Conservation (phyloP, 2,113 vertebrate species). For the Sturnira hondurensis region DNA sequence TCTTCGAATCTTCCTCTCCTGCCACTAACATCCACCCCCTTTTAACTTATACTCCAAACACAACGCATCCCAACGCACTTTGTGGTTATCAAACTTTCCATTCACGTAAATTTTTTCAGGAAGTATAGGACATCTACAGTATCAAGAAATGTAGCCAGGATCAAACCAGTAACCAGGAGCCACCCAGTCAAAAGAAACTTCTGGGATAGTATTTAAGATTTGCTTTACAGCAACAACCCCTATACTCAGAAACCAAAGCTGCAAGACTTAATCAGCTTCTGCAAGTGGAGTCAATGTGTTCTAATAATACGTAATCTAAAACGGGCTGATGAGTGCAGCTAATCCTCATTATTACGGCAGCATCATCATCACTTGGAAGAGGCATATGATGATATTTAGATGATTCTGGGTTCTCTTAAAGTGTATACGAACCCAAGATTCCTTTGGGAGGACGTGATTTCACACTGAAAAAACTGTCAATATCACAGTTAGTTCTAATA, state of each 20-base stretch:
- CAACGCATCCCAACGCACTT: constrained; percentile 7
- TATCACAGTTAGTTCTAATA: constrained; percentile 38
- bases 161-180: constrained; percentile 1
- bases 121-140: neutral
- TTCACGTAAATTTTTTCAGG: constrained; percentile 25
- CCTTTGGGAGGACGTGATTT: constrained; percentile 27
- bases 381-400: neutral
- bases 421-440: constrained; percentile 21
- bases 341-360: constrained; percentile 43
- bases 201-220: neutral
- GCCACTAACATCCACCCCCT: neutral
- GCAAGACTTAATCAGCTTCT: neutral
- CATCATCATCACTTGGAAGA: constrained; percentile 23
- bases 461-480: constrained; percentile 52
- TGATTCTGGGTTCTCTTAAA: constrained; percentile 47
- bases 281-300: constrained; percentile 24
- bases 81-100: constrained; percentile 16
- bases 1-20: neutral
- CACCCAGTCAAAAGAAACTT: constrained; percentile 1
- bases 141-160: neutral
- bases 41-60: neutral
- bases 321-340: constrained; percentile 21
- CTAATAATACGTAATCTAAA: constrained; percentile 64
- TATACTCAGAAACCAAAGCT: constrained; percentile 17
- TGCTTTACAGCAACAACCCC: constrained; percentile 30